Evolutionary conservation across 2,797 vertebrate species (phyloP).

Genomic region (Anas acuta): DNA sequence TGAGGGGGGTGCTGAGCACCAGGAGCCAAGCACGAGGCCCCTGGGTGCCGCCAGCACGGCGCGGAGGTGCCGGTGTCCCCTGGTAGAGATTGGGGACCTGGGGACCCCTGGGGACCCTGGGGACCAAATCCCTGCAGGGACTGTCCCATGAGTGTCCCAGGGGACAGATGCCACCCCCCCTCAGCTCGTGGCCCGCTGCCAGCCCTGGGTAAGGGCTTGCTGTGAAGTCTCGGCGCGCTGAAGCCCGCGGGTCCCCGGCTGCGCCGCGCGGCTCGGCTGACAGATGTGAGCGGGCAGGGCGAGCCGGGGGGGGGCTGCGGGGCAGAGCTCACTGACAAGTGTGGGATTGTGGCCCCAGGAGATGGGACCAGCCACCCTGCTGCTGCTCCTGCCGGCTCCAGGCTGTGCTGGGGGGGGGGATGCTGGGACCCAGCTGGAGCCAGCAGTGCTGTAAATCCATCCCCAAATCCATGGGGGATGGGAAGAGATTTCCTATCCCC

Average conservation of each 20-base stretch:
- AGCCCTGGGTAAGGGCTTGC: no score
- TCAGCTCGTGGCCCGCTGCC: no score
- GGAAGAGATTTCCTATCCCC: no score
- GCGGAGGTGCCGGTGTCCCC: no score
- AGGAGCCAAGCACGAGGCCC: no score
- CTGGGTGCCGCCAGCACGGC: no score
- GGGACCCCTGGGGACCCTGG: no score
- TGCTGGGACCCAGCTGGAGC: background rate
- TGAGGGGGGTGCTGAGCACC: no score
- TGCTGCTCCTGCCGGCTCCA: background rate
- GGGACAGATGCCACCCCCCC: background rate
- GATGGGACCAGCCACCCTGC: background rate
- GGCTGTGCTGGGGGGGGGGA: no score
- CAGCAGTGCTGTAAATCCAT: no score
- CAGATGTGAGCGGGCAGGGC: background rate
- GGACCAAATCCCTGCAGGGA: no score
- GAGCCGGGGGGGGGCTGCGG: background rate
- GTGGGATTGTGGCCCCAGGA: background rate
- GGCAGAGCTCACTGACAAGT: background rate
- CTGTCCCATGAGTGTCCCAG: background rate
- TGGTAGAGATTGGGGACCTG: no score
- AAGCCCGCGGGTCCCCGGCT: background rate
- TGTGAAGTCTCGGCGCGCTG: fast-evolving
- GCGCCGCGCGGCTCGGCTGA: background rate
- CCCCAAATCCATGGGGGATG: background rate